Evolutionary conservation across 2,113 vertebrate species (phyloP).

Genomic region (Plecotus auritus): DNA sequence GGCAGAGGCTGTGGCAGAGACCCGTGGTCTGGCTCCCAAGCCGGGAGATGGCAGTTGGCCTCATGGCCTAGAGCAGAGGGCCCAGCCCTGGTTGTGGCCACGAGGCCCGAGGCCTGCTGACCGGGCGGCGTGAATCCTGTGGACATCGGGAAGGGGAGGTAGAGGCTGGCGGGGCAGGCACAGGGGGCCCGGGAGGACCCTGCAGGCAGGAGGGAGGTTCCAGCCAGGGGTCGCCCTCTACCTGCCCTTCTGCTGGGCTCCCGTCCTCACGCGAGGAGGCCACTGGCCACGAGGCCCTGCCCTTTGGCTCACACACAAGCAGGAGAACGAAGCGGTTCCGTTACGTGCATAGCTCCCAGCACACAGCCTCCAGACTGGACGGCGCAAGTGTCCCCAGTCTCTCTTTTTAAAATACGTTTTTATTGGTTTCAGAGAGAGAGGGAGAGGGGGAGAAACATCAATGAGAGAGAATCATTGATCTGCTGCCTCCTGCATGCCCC

Average conservation of each 20-base stretch:
- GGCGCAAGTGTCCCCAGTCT: accelerated
- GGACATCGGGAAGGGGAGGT: no score
- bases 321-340: accelerated
- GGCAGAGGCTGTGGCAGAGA: not conserved
- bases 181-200: not conserved
- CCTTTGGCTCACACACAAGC: accelerated
- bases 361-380: accelerated
- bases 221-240: accelerated
- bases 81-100: not conserved
- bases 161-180: no score
- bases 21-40: not conserved
- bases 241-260: not conserved
- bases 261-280: not conserved
- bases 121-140: no score
- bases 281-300: not conserved
- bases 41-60: not conserved
- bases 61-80: not conserved
- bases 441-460: no score
- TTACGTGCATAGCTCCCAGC: accelerated
- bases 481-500: no score
- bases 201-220: not conserved
- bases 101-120: no score
- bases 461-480: no score
- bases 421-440: no score
- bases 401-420: no score